These are phyloP conservation scores for Lerista edwardsae DNA, from an alignment of 2,797 vertebrate genomes.

Conservation along the genomic window DNA sequence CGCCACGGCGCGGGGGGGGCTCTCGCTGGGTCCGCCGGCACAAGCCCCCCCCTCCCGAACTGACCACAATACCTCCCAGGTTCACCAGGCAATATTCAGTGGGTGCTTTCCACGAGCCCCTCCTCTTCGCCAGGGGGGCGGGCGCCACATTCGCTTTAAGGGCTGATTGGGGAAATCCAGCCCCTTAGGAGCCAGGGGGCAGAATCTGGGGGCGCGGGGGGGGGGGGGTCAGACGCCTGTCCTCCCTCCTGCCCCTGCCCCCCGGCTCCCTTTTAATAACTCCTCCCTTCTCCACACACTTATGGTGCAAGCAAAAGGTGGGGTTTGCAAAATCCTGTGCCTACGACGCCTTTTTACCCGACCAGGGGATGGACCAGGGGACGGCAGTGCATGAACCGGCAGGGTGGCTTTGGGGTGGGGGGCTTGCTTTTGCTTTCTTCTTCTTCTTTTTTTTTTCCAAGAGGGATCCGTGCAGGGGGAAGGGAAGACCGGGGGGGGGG, in stretches of 20 bases:
- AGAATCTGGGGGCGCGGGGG: not conserved
- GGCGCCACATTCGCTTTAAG: not conserved
- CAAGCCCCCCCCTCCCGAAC: not conserved
- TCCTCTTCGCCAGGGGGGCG: not conserved
- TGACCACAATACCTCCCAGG: slow-evolving; percentile 16
- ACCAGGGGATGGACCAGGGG: not conserved
- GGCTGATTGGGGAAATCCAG: slow-evolving; percentile 8
- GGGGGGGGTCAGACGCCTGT: not conserved
- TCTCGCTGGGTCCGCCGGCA: not conserved
- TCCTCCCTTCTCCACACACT: not conserved
- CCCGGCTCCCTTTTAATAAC: not conserved
- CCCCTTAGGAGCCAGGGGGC: not conserved
- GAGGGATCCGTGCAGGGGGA: too few species aligned
- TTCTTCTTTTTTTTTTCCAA: not conserved
- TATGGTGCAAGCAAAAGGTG: slow-evolving; percentile 26
- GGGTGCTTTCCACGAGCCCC: not conserved
- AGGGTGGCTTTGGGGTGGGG: not conserved
- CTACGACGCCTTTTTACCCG: not conserved
- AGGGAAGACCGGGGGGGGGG: not conserved
- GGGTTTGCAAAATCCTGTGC: slow-evolving; percentile 15
- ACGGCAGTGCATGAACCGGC: not conserved
- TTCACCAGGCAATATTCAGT: not conserved
- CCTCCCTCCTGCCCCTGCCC: not conserved
- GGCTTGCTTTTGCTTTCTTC: not conserved
- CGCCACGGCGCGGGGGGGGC: not conserved